Conservation (phyloP, 92 coral and sea anemone species). For the Meandrina meandrites region DNA sequence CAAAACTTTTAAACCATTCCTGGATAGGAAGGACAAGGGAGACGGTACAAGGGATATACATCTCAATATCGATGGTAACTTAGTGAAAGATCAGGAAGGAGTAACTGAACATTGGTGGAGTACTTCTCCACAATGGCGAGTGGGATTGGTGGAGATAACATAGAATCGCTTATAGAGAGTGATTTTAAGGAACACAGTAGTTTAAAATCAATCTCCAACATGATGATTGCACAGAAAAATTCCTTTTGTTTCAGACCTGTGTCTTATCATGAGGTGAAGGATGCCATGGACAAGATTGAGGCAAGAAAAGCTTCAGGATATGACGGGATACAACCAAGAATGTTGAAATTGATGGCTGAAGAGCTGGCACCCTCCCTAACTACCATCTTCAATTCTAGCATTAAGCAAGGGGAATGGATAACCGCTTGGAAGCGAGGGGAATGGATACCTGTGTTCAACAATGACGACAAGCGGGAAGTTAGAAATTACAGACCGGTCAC, state of each 20-base stretch:
- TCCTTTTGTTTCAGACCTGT: conserved; percentile 39
- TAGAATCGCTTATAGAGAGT: conserved; percentile 10
- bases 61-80: not conserved
- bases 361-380: conserved; percentile 55
- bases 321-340: conserved; percentile 41
- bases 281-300: conserved; percentile 25
- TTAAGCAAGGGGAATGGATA: not conserved
- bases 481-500: too few relatives aligned
- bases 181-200: conserved; percentile 38
- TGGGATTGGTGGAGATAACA: conserved; percentile 43
- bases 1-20: conserved; percentile 22
- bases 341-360: conserved; percentile 35
- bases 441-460: too few relatives aligned
- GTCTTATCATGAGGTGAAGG: conserved; percentile 32
- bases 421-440: too few relatives aligned
- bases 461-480: too few relatives aligned
- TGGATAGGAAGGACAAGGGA: conserved; percentile 20
- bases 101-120: conserved; percentile 1
- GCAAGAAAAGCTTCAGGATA: conserved; percentile 33
- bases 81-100: not conserved
- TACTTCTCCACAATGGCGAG: conserved; percentile 41
- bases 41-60: conserved; percentile 5
- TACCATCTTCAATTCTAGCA: conserved; percentile 3
- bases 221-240: conserved; percentile 1
- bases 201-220: conserved; percentile 18